Conservation (phyloP, 2,888 invertebrate species). For the Metacarcinus magister region DNA sequence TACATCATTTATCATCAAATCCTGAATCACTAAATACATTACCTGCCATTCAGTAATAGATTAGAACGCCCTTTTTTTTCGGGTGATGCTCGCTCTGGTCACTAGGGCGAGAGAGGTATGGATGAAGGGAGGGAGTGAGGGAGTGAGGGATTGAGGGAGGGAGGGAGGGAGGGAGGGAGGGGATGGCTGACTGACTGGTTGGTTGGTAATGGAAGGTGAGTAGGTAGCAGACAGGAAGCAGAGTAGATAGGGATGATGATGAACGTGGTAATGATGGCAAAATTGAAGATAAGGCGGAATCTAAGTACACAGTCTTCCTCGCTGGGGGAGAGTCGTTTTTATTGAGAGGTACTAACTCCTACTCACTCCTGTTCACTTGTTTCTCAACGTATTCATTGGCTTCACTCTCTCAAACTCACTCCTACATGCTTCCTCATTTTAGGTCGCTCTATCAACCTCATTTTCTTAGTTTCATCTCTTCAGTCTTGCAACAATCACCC, state of each 20-base stretch:
- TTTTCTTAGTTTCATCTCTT: neutral
- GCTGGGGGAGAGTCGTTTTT: neutral
- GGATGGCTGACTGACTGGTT: neutral
- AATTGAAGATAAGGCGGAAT: slow-evolving; percentile 19
- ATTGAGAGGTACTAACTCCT: neutral
- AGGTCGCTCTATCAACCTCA: neutral
- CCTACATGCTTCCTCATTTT: neutral
- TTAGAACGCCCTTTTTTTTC: neutral
- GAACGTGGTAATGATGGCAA: slow-evolving; percentile 13
- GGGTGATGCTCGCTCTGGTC: neutral
- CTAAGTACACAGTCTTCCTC: neutral
- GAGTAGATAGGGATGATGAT: slow-evolving; percentile 22
- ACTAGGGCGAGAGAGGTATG: neutral
- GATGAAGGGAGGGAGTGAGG: neutral
- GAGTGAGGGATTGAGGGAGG: neutral
- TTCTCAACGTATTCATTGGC: neutral
- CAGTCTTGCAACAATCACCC: too few relatives aligned
- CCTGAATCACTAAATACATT: neutral
- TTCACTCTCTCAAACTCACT: neutral
- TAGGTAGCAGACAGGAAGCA: neutral
- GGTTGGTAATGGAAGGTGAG: neutral
- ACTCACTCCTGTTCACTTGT: neutral
- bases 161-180: neutral
- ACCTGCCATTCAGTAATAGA: neutral
- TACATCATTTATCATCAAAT: neutral